These are phyloP conservation scores for Mizuhopecten yessoensis DNA, from an alignment of 1,140 invertebrate genomes.

Conservation along the genomic window DNA sequence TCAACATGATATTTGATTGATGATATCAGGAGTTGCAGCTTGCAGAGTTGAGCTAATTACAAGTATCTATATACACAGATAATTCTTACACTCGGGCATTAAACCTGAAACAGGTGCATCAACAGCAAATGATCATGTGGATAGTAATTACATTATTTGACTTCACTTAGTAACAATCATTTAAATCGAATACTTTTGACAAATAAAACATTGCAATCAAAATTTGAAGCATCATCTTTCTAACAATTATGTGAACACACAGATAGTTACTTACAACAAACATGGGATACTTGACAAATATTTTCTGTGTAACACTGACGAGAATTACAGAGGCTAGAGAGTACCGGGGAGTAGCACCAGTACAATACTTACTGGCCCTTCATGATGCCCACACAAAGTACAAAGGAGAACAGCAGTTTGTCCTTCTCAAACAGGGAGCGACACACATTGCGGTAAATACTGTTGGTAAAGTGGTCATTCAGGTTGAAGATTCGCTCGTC, in stretches of 20 bases:
- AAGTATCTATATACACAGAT: background rate
- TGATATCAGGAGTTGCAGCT: background rate
- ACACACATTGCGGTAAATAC: slow-evolving; percentile 83
- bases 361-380: slow-evolving; percentile 84
- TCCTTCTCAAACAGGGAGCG: slow-evolving; percentile 84
- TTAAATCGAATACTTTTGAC: too few relatives aligned
- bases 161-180: too few relatives aligned
- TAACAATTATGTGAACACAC: too few relatives aligned
- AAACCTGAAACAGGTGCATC: background rate
- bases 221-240: too few relatives aligned
- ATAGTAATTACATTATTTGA: too few relatives aligned
- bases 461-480: slow-evolving; percentile 83
- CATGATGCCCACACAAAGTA: slow-evolving; percentile 82
- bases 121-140: background rate
- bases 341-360: too few relatives aligned
- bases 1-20: background rate
- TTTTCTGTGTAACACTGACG: too few relatives aligned
- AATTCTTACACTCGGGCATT: background rate
- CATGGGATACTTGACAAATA: too few relatives aligned
- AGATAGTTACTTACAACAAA: too few relatives aligned
- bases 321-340: too few relatives aligned
- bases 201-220: too few relatives aligned
- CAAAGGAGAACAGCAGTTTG: slow-evolving; percentile 83
- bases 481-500: slow-evolving; percentile 82
- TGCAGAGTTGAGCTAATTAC: background rate